Evolutionary conservation across 2,113 vertebrate species (phyloP).

Genomic region (Apaloderma vittatum): DNA sequence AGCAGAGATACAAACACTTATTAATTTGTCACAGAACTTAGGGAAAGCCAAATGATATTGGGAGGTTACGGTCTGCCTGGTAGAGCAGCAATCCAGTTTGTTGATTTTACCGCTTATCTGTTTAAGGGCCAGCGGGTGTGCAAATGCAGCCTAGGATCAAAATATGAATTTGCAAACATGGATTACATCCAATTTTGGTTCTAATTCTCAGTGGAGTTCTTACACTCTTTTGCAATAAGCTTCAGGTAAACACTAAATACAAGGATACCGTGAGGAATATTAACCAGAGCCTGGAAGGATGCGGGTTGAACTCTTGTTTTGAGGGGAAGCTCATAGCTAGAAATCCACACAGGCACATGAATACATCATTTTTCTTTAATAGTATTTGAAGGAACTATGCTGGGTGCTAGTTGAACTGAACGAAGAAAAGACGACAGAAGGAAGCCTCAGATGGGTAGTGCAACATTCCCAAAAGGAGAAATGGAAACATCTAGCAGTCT

Average conservation of each 20-base stretch:
- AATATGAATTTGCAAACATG: slow-evolving; percentile 50
- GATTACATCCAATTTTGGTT: slow-evolving; percentile 3
- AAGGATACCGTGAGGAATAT: not conserved
- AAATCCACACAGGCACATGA: not conserved
- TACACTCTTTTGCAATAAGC: not conserved
- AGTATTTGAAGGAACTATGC: not conserved
- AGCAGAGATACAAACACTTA: not conserved
- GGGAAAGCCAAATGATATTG: not conserved
- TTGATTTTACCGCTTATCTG: slow-evolving; percentile 30
- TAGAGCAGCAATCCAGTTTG: not conserved
- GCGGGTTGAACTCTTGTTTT: not conserved
- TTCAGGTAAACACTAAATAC: slow-evolving; percentile 23
- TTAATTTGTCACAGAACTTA: slow-evolving; percentile 7
- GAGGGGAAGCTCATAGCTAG: not conserved
- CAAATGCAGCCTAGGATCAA: slow-evolving; percentile 19
- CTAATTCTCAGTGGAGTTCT: slow-evolving; percentile 10
- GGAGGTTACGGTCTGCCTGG: not conserved
- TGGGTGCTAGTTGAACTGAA: not conserved
- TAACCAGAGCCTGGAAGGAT: not conserved
- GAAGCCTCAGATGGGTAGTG: not conserved
- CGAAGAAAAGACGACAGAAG: not conserved
- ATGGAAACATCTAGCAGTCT: slow-evolving; percentile 11
- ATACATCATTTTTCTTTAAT: not conserved
- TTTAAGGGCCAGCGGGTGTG: not conserved
- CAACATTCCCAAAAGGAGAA: slow-evolving; percentile 14